Base-by-base conservation (phyloP, 2,888 invertebrate genomes). In the Scaptomyza reducta region DNA sequence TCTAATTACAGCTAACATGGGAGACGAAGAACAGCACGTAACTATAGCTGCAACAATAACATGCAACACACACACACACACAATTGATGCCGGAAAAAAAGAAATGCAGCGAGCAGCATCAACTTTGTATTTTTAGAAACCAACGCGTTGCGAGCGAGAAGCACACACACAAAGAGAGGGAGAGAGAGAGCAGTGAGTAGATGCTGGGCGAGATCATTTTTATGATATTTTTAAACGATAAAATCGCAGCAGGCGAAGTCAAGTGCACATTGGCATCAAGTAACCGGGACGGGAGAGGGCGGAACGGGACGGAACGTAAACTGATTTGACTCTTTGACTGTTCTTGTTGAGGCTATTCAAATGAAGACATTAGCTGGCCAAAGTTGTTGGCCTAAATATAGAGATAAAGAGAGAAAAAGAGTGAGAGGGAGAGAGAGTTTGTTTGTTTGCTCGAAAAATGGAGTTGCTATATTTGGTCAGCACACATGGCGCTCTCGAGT, bases 251-350 rank as follows among this genome's bases (percentile, higher is more conserved):
- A 73, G 79, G 77, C 81, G 85, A 85, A 85, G 84, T 85, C 84
- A 85, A 85, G 84, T 86, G 84, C 86, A 81, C 54, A 81, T 67
- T 66, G 82, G 84, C 82, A 81, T 81, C 82, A 84, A 84, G 82
- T 84, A 84, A 81, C 81, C 79, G 44, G 60, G 42, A 42, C 58
- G 42, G 27, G n/a, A n/a, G 45, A 16, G 22, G 5, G 5, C 22
- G 22, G 22, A 22, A 25, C 58, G 41, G 27, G n/a, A 16, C 18
- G 44, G 38, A 25, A 13, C 7, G 16, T 16, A n/a, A 18, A 40
- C 46, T 44, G 60, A 25, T 25, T 46, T 45, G 60, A 47, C 33
- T 41, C 33, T 35, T 44, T 29, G 50, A 44, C 22, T 41, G 50
- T 54, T 35, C 27, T 38, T 31, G 40, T 18, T 35, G 13, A 18